These are phyloP conservation scores for Cephus cinctus DNA, from an alignment of 1,140 invertebrate species.

Conservation along the genomic window DNA sequence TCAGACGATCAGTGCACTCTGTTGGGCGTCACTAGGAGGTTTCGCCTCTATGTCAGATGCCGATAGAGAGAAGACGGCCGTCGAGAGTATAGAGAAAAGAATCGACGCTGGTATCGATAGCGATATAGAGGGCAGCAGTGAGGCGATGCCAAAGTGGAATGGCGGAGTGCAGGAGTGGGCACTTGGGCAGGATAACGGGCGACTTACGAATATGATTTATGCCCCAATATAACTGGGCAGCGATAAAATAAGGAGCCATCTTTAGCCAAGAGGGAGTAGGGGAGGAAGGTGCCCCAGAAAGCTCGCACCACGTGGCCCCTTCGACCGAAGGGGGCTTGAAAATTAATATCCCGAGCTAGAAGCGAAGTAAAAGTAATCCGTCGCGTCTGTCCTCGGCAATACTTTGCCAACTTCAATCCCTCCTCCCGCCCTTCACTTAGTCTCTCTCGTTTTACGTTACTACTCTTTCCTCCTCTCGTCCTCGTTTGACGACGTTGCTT, in stretches of 20 bases:
- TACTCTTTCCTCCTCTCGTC: too few relatives aligned
- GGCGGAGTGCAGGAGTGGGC: conserved; percentile 27
- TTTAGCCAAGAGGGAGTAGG: too few relatives aligned
- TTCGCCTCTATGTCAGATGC: too few relatives aligned
- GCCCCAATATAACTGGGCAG: conserved; percentile 37
- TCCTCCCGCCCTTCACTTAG: not conserved
- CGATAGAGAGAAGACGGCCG: too few relatives aligned
- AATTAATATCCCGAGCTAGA: not conserved
- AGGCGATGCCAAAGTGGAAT: too few relatives aligned
- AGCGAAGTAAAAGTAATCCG: conserved; percentile 13
- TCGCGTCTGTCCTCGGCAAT: conserved; percentile 23
- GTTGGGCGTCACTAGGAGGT: too few relatives aligned
- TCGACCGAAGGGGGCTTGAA: not conserved
- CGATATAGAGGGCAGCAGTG: too few relatives aligned
- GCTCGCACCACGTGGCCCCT: not conserved
- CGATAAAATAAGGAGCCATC: conserved; percentile 37
- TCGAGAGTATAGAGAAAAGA: too few relatives aligned
- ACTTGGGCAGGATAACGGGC: conserved; percentile 22
- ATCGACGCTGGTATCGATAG: too few relatives aligned
- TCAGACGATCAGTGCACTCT: too few relatives aligned
- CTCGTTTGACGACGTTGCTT: too few relatives aligned
- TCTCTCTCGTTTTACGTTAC: too few relatives aligned
- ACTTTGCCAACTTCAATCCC: conserved; percentile 10
- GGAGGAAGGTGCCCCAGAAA: not conserved
- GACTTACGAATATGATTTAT: conserved; percentile 45